phyloP scores from a whole-genome alignment of 2,797 vertebrate genomes.

The Molossus molossus region DNA sequence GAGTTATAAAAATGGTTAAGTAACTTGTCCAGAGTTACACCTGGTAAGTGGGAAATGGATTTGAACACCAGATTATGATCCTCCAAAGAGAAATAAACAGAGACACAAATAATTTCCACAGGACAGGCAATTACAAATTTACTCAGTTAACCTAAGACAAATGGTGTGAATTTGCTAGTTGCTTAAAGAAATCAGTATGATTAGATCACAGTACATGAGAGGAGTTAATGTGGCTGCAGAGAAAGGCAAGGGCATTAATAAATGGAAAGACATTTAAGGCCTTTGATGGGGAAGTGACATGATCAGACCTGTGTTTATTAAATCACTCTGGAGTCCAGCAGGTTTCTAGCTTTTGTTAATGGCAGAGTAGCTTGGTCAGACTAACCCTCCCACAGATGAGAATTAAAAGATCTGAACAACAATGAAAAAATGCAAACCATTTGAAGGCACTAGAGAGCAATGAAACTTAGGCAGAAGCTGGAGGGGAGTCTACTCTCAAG shows the following conservation, averaged over 20 bases:
- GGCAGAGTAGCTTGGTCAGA: not conserved
- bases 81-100: slow-evolving; percentile 37
- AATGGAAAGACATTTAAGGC: slow-evolving; percentile 18
- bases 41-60: not conserved
- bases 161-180: not conserved
- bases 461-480: not conserved
- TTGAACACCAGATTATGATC: not conserved
- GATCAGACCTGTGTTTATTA: not conserved
- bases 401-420: not conserved
- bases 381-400: not conserved
- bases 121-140: slow-evolving; percentile 1
- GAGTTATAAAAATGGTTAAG: not conserved
- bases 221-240: not conserved
- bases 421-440: not conserved
- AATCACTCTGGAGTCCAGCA: not conserved
- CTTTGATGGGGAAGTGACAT: not conserved
- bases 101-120: slow-evolving; percentile 11
- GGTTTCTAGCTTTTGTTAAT: not conserved
- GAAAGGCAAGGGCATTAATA: slow-evolving; percentile 24
- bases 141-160: not conserved
- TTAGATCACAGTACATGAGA: not conserved
- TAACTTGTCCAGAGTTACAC: not conserved
- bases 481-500: not conserved
- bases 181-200: slow-evolving; percentile 23
- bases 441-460: not conserved